Conservation (phyloP, 2,113 vertebrate species). For the Reinhardtius hippoglossoides region DNA sequence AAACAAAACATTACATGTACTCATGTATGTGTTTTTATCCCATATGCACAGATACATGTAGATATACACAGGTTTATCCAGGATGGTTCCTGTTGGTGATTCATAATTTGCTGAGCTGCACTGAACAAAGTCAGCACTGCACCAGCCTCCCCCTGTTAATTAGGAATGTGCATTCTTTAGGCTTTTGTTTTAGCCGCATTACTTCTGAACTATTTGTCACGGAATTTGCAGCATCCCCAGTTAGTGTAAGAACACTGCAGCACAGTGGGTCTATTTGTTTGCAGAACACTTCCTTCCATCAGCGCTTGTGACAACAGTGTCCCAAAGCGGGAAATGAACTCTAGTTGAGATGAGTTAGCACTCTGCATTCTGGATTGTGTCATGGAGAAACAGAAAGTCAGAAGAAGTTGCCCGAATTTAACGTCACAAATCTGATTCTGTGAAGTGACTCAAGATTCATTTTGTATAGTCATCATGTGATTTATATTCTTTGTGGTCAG, state of each 20-base stretch:
- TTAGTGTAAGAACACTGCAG: constrained; percentile 60
- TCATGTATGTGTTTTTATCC: not conserved
- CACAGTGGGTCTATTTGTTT: constrained; percentile 75
- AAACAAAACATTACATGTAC: constrained; percentile 20
- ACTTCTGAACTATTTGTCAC: constrained; percentile 86
- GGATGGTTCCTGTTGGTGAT: constrained; percentile 42
- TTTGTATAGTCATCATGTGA: not conserved
- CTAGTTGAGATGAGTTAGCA: constrained; percentile 27
- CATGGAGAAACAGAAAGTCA: constrained; percentile 8
- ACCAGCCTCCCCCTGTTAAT: constrained; percentile 68
- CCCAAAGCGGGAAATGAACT: constrained; percentile 43
- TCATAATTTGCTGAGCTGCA: constrained; percentile 60
- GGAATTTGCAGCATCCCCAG: constrained; percentile 77
- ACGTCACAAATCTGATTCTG: constrained; percentile 6
- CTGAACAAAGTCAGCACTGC: constrained; percentile 50
- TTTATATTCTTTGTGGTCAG: not conserved
- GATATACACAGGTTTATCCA: not conserved
- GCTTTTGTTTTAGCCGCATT: constrained; percentile 82
- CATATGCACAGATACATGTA: not conserved
- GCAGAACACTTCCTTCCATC: constrained; percentile 42
- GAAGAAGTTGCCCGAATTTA: constrained; percentile 3
- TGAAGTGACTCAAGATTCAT: constrained; percentile 8
- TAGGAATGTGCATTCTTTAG: constrained; percentile 79
- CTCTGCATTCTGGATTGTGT: constrained; percentile 17
- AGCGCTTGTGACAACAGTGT: constrained; percentile 33